Evolutionary conservation across 2,888 invertebrate species (phyloP), one percentile per base, ranked within the genome.

Genomic region (Eledona agricola): DNA sequence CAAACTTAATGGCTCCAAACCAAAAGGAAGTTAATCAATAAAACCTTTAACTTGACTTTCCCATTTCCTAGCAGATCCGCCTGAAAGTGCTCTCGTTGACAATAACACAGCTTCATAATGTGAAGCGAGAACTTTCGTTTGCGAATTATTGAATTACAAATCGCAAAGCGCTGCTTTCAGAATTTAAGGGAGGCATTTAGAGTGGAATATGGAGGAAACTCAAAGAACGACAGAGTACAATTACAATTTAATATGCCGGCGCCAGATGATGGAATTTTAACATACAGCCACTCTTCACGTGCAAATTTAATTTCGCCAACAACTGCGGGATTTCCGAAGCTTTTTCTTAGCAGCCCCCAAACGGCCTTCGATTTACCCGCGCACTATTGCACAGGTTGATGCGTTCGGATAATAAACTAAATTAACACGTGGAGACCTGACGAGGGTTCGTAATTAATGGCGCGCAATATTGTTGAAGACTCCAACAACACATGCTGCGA

Each of bases 11-110:
- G 66, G 66, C 65, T 64, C 60, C 64, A 61, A 66, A 66, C 65
- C 67, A 61, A 67, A 69, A 65, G 67, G 66, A 69, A 67, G 66
- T 69, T 68, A 70, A 71, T 72, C 72, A 71, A 72, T 72, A 72
- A 69, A 71, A 71, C 69, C 71, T 70, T 69, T 69, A 66, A 69
- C 66, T 68, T 60, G 67, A 65, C 64, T 69, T 69, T 60, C 63
- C 66, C 63, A 62, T 70, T 64, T 66, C 62, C 64, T 62, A 60
- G 57, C 53, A 57, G 61, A 59, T 64, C 57, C 50, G 57, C 57
- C 57, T 55, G 57, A 51, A 59, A 59, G 57, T 56, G 60, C 56
- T 54, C 55, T 51, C 56, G 60, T 63, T 63, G 63, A 62, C 62
- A 62, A 60, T 63, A 62, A 63, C 62, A 64, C 58, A 55, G 62